Base-by-base conservation (phyloP, 1,140 invertebrate genomes). In the Drosophila pruinosa region DNA sequence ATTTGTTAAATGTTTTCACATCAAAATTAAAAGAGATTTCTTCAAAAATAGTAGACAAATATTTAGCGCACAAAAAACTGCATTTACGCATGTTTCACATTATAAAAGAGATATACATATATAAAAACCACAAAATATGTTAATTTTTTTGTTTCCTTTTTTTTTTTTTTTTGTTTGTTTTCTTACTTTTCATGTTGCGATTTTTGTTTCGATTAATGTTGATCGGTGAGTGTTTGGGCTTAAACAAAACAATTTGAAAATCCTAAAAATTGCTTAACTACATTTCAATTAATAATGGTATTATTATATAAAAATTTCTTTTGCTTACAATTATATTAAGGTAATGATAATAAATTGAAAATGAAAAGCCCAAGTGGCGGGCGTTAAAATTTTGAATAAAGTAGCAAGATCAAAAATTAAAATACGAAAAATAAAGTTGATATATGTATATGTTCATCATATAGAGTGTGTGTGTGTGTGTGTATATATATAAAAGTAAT, bases 211-310 rank as follows among this genome's bases (percentile, higher is more conserved):
- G 22, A 48, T 48, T 48, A 28, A 39, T 43, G 12, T 67, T 53
- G 48, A 52, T 54, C 54, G 50, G 54, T 65, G 58, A 57, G 54
- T 70, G 45, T 47, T 36, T 48, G 17, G 52, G 22, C 54, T 54
- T 53, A 59, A 50, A 50, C 17, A 4, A 34, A 67, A 61, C 41
- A 85, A 76, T 80, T 85, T 74, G 61, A 86, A 77, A 86, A 74
- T 86, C 81, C 73, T 86, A 86, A 70, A 79, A 77, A 71, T 71
- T 78, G 54, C 82, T 75, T 74, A 81, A 71, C 74, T 79, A 80
- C 56, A 67, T 61, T 68, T 67, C 56, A 61, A 77, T 81, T 69
- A 38, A 45, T 75, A 68, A 43, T 59, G 50, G 45, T 74, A 43
- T 63, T 28, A 15, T 57, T 22, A 28, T 50, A 50, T 17, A 15